Evolutionary conservation across 2,888 invertebrate species (phyloP), one percentile per base, ranked within the genome.

Genomic region (Dasypolia templi): DNA sequence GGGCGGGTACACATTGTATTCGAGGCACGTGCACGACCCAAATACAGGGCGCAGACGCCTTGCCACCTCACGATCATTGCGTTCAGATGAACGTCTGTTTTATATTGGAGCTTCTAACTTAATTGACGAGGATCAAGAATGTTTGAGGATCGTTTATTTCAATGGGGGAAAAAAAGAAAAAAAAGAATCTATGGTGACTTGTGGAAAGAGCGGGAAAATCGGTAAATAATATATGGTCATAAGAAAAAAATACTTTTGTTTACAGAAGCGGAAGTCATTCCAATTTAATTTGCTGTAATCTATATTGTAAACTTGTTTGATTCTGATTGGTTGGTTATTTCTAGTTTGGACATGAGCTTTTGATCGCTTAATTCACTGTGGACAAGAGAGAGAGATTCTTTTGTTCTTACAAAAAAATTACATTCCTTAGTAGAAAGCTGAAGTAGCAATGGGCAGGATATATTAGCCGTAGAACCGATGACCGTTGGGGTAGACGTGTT

Each of bases 21-120:
- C 91, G n/a, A 74, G 86, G 91, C 94, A 94, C 94, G 94, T 88
- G 65, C 81, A 56, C 91, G 92, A 91, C 92, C 93, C 88, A 92
- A 91, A 93, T 93, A 90, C 89, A 86, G 82, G 84, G 90, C 91
- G 90, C 91, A 90, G 91, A 76, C 91, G 91, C 91, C 75, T 85
- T 73, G 56, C 82, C 82, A 81, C 84, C 82, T 74, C 26, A 58
- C 65, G 72, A 87, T 81, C 78, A 87, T 78, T 71, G 81, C 81
- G 77, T 77, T 79, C 58, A 62, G 42, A 71, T 62, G 22, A 77
- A 82, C 77, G 82, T 84, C 82, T 84, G 82, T 81, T 76, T 82
- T 84, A 68, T 81, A 71, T 81, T 65, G 66, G 77, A 69, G 62
- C 74, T 72, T 59, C 64, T 68, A 68, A 73, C 74, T 85, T 82